These are phyloP conservation scores for Periophthalmodon schlosseri DNA, from an alignment of 2,113 vertebrate genomes.

Conservation along the genomic window DNA sequence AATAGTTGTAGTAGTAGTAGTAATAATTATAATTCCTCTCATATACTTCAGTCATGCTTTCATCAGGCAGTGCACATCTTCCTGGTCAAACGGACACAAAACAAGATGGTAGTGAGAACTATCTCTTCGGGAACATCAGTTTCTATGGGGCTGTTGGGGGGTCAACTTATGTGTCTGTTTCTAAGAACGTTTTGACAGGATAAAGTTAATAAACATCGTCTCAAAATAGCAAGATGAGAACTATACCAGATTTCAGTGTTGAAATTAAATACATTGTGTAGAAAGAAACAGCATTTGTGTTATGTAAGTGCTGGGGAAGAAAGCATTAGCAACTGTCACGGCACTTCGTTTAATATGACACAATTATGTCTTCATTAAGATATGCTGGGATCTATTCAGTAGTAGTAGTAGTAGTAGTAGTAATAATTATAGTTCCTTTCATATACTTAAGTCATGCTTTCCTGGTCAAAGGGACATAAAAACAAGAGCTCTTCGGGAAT, in stretches of 20 bases:
- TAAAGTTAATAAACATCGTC: background rate
- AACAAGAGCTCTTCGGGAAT: background rate
- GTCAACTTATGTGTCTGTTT: background rate
- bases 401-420: no score
- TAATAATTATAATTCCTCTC: no score
- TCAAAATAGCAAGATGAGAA: background rate
- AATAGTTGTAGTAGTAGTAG: no score
- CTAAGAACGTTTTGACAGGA: background rate
- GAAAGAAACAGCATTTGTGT: background rate
- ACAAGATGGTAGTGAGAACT: slow-evolving; percentile 7
- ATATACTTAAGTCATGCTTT: background rate
- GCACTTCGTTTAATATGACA: no score
- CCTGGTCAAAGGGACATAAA: background rate
- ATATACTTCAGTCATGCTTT: no score
- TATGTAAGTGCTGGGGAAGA: no score
- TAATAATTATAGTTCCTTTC: no score
- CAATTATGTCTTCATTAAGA: no score
- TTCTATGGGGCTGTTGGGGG: background rate
- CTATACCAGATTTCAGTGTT: no score
- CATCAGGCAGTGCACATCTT: slow-evolving; percentile 25
- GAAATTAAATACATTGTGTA: background rate
- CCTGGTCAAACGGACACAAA: background rate
- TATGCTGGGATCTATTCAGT: no score
- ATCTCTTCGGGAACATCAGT: slow-evolving; percentile 11
- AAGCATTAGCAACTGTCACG: no score